A percentile compares a stretch with the other conserved stretches of the same genome.
Conservation (phyloP, 2,113 vertebrate genomes). For the Sminthopsis crassicaudata region DNA sequence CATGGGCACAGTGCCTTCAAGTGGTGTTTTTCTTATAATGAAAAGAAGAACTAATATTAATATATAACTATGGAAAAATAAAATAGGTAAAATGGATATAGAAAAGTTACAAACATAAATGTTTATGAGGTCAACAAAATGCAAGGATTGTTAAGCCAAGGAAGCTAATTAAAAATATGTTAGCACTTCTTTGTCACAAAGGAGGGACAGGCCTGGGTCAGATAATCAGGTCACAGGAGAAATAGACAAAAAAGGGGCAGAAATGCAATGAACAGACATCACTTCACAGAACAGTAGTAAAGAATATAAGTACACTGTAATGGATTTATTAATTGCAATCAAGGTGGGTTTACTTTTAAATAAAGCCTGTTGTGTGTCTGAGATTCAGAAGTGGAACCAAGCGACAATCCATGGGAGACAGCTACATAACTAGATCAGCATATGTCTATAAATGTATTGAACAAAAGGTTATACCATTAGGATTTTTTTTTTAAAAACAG, state of each 20-base stretch:
- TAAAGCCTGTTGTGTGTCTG: neutral
- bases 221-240: neutral
- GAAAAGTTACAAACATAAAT: neutral
- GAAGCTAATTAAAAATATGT: neutral
- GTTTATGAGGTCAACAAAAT: neutral
- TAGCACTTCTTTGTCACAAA: neutral
- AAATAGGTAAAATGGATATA: neutral
- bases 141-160: neutral
- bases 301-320: neutral
- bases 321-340: neutral
- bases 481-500: neutral
- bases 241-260: neutral
- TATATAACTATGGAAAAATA: neutral
- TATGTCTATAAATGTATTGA: neutral
- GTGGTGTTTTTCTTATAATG: neutral
- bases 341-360: neutral
- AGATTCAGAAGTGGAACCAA: neutral
- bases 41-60: neutral
- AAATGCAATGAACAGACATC: neutral
- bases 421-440: neutral
- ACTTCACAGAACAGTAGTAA: neutral
- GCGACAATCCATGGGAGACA: neutral
- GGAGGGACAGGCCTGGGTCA: neutral
- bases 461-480: neutral
- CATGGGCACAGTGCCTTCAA: neutral